Percentiles rank a stretch among this genome's conserved stretches.
Evolutionary conservation across 2,797 vertebrate species (phyloP).

Genomic region (Diplodus sargus): DNA sequence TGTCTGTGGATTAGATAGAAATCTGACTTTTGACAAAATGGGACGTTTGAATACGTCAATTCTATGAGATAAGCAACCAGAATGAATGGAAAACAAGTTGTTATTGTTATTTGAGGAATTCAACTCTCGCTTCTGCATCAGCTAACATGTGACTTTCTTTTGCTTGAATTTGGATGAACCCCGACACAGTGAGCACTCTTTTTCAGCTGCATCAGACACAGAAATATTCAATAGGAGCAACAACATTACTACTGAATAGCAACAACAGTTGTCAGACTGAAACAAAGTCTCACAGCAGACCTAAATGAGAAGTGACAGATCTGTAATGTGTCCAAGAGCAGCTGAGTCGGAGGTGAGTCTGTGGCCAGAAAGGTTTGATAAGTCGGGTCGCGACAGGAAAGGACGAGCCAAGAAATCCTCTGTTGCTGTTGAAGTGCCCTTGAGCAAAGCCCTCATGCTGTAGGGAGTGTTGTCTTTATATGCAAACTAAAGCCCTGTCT

Average conservation of each 20-base stretch:
- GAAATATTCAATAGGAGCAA: conserved; percentile 34
- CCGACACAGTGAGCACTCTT: conserved; percentile 1
- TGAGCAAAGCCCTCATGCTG: conserved; percentile 10
- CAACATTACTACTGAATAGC: conserved; percentile 46
- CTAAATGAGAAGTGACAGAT: conserved; percentile 50
- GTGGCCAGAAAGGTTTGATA: conserved; percentile 17
- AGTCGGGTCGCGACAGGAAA: conserved; percentile 27
- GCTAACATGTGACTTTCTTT: background rate
- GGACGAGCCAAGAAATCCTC: background rate
- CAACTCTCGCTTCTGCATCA: conserved; percentile 1
- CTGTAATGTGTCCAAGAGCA: conserved; percentile 40
- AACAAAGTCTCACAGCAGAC: conserved; percentile 15
- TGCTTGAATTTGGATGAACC: conserved; percentile 19
- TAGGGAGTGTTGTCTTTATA: background rate
- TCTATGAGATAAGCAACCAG: background rate
- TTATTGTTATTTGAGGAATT: background rate
- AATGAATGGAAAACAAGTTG: background rate
- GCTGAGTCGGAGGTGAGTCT: conserved; percentile 22
- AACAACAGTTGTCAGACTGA: conserved; percentile 18
- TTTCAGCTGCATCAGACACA: conserved; percentile 7
- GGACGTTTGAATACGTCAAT: no score
- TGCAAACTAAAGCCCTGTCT: conserved; percentile 2
- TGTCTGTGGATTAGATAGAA: no score
- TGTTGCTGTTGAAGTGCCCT: conserved; percentile 1
- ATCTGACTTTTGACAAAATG: no score